phyloP scores from a whole-genome alignment of 2,113 vertebrate species.

The Scophthalmus maximus region DNA sequence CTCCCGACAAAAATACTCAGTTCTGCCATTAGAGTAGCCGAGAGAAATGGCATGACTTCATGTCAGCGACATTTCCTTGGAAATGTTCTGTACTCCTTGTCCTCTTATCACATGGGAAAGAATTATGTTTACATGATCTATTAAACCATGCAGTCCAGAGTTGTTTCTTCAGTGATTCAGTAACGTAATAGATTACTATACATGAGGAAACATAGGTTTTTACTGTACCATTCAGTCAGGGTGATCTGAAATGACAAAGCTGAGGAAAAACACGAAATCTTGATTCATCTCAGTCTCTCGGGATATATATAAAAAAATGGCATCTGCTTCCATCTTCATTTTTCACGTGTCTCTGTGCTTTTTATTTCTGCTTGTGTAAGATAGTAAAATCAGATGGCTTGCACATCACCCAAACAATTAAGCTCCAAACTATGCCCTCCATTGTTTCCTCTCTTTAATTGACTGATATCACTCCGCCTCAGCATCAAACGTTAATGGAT shows the following conservation, averaged over 20 bases:
- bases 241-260: conserved; percentile 20
- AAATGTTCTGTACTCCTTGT: conserved; percentile 57
- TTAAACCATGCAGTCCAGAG: conserved; percentile 37
- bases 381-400: conserved; percentile 49
- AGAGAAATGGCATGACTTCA: conserved; percentile 67
- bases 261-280: conserved; percentile 13
- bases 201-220: conserved; percentile 9
- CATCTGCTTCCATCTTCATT: conserved; percentile 41
- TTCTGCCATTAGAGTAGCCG: conserved; percentile 64
- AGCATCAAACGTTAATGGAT: conserved; percentile 25
- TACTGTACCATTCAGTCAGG: conserved; percentile 2
- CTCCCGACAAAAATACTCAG: conserved; percentile 36
- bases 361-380: conserved; percentile 51
- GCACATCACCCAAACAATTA: conserved; percentile 18
- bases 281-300: conserved; percentile 23
- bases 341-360: conserved; percentile 5
- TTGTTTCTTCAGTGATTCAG: conserved; percentile 48
- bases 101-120: conserved; percentile 83
- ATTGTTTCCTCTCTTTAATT: conserved; percentile 15
- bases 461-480: conserved; percentile 27
- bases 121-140: conserved; percentile 69
- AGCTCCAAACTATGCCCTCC: conserved; percentile 27
- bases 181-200: conserved; percentile 6
- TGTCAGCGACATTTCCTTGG: conserved; percentile 73
- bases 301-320: conserved; percentile 43